Conservation (phyloP, 2,113 vertebrate genomes). For the Hippocampus comes region DNA sequence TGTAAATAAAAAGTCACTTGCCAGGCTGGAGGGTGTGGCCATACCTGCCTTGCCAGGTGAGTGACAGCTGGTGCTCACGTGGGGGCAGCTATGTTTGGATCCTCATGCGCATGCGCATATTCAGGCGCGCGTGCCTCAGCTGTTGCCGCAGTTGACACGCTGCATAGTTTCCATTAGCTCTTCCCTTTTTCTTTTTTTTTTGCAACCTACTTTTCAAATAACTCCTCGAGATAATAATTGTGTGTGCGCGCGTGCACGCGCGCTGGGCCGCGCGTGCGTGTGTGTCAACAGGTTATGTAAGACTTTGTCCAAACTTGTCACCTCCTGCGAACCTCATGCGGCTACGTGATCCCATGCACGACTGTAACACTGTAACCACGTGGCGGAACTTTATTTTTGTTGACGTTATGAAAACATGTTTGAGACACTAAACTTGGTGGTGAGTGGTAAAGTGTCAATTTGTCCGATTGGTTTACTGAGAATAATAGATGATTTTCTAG, state of each 20-base stretch:
- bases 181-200: not conserved
- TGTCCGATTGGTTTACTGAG: not conserved
- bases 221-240: not conserved
- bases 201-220: not conserved
- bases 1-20: too few species aligned
- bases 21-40: not conserved
- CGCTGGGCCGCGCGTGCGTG: constrained; percentile 19
- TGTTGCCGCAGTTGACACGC: constrained; percentile 1
- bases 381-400: not conserved
- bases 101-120: not conserved
- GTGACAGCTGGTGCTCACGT: constrained; percentile 44
- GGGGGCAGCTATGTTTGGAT: constrained; percentile 18
- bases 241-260: not conserved
- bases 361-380: not conserved
- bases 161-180: not conserved
- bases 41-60: constrained; percentile 37
- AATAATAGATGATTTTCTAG: not conserved
- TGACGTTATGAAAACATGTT: not conserved
- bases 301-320: constrained; percentile 34
- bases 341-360: not conserved
- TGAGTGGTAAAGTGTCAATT: not conserved
- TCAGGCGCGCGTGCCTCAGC: not conserved
- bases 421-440: not conserved
- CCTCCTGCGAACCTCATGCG: not conserved
- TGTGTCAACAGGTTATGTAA: constrained; percentile 58